These are phyloP conservation scores for Galeopsomyia nigrocyanea DNA, from an alignment of 2,888 invertebrate species.

Conservation along the genomic window DNA sequence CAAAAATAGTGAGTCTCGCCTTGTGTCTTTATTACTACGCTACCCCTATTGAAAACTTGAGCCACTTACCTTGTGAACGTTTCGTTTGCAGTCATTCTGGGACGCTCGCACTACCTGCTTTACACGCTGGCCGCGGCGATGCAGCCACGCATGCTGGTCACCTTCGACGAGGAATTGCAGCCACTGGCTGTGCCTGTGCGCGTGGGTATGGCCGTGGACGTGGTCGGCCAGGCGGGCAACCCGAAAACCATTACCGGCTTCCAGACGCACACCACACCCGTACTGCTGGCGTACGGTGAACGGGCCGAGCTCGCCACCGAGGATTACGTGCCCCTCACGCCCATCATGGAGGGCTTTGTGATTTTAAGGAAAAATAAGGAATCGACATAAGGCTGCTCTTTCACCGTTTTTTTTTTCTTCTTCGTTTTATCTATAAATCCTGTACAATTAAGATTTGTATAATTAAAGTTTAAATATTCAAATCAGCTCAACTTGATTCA, in stretches of 20 bases:
- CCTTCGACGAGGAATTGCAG: conserved; percentile 95
- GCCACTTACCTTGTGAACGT: background rate
- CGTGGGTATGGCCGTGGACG: conserved; percentile 96
- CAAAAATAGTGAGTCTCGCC: conserved; percentile 85
- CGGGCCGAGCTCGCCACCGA: conserved; percentile 98
- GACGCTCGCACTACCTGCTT: conserved; percentile 95
- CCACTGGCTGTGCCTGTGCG: conserved; percentile 94
- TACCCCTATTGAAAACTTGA: background rate
- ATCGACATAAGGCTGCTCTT: conserved; percentile 52
- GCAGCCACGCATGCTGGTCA: conserved; percentile 99
- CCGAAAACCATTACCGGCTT: conserved; percentile 99
- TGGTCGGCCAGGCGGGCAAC: conserved; percentile 99
- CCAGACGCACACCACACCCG: conserved; percentile 99
- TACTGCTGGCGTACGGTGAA: conserved; percentile 95
- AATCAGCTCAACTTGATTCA: background rate
- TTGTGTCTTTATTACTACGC: too few relatives aligned
- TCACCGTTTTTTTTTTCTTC: conserved; percentile 3
- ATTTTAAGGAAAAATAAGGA: conserved; percentile 94
- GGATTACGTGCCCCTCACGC: conserved; percentile 94
- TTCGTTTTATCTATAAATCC: conserved; percentile 26
- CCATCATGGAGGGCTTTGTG: conserved; percentile 99
- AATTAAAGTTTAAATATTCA: conserved; percentile 43
- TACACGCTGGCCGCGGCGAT: conserved; percentile 97
- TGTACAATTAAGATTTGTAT: conserved; percentile 47
- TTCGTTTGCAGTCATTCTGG: conserved; percentile 81